Evolutionary conservation across 2,113 vertebrate species (phyloP), one percentile per base, ranked within the genome.

Genomic region (Otocyon megalotis): DNA sequence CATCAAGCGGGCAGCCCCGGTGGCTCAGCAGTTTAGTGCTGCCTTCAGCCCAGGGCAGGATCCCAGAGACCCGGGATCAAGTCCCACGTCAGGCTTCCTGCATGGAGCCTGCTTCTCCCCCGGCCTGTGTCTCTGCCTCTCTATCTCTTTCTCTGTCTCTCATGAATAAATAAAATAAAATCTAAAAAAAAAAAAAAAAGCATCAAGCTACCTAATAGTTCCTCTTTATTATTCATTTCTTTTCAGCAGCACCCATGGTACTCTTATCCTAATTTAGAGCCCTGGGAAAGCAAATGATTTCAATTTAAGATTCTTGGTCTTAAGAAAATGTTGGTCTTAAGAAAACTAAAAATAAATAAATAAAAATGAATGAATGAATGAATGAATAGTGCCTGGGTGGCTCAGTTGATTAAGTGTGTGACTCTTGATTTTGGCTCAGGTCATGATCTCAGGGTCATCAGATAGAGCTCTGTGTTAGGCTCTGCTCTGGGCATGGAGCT

Each of bases 141-240:
- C 43, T 43, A 43, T 43, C 43, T 43, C 43, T 43, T 43, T 43
- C 43, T 43, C 43, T 43, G 43, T 43, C 43, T 43, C 43, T 43
- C 43, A 43, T 43, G 43, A 43, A 43, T 43, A 43, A 43, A 43
- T 43, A 43, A 43, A 43, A 43, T 43, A 43, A 43, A 43, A 43
- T 43, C 43, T 43, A 43, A 43, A 43, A 43, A 43, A 43, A 43
- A 43, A 43, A 43, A 43, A 63, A 90, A 94, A 63, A 63, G 32
- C 26, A 88, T 17, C 43, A 83, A 90, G 24, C 26, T 53, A 72
- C n/a, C 43, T 79, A 97, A 43, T 0, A 81, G 28, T 88, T 24
- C 92, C 60, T 72, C 69, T 94, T 82, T 74, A 83, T 74, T 86
- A 72, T 43, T 96, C 37, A 56, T 89, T 89, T 95, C 37, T 96